Percentiles rank a stretch among this genome's conserved stretches.
Evolutionary conservation across 1,140 invertebrate species (phyloP).

Genomic region (Eurosta solidaginis): DNA sequence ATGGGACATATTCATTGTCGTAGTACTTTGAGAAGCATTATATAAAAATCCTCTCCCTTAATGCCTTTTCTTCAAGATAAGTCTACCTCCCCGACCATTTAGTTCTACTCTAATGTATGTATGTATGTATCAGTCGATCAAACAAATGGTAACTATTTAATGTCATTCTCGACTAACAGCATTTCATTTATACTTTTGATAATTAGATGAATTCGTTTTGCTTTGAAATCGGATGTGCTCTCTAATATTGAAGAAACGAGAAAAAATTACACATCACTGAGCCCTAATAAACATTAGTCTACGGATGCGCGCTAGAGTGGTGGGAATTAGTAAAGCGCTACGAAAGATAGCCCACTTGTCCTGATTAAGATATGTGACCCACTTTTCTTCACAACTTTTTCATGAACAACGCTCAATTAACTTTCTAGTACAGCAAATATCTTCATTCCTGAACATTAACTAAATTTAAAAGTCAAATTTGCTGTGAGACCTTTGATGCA

Average conservation of each 20-base stretch:
- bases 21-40: too few species aligned
- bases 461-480: slow-evolving; percentile 28
- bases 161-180: neutral
- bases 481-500: too few species aligned
- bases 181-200: neutral
- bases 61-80: too few species aligned
- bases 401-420: neutral
- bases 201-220: slow-evolving; percentile 2
- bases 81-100: too few species aligned
- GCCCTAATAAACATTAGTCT: neutral
- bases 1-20: too few species aligned
- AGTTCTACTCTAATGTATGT: too few species aligned
- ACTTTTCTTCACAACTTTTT: neutral
- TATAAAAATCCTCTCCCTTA: too few species aligned
- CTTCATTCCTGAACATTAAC: slow-evolving; percentile 26
- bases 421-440: slow-evolving; percentile 14
- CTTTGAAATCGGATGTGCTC: neutral
- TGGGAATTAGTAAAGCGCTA: neutral
- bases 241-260: neutral
- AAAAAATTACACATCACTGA: neutral
- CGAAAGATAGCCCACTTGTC: neutral
- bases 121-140: too few species aligned
- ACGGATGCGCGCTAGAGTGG: neutral
- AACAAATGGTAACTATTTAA: neutral
- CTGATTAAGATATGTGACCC: neutral